A percentile compares a stretch with the other conserved stretches of the same genome.
Conservation (phyloP, 2,113 vertebrate genomes). For the Oxyruncus cristatus region DNA sequence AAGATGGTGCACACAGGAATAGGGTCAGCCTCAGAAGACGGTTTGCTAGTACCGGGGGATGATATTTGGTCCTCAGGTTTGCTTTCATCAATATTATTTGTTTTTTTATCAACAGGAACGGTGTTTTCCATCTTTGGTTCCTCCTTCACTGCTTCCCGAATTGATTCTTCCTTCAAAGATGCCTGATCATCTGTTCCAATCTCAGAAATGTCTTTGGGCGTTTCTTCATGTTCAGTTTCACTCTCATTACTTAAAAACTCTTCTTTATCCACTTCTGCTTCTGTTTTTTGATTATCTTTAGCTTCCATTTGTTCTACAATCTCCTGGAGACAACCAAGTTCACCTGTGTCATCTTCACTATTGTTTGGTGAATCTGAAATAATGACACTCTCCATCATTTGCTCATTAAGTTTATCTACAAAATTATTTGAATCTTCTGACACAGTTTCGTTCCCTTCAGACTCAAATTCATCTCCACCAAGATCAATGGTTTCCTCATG, state of each 20-base stretch:
- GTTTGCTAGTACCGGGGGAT: background rate
- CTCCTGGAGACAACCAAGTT: conserved; percentile 82
- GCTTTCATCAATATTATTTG: background rate
- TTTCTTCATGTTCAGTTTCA: conserved; percentile 57
- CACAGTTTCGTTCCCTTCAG: conserved; percentile 82
- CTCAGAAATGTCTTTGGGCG: conserved; percentile 47
- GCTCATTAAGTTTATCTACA: conserved; percentile 88
- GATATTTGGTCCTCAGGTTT: background rate
- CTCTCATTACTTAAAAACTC: conserved; percentile 57
- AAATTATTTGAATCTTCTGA: conserved; percentile 80
- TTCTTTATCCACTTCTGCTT: conserved; percentile 4
- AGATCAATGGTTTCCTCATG: conserved; percentile 92
- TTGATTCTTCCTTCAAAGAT: conserved; percentile 34
- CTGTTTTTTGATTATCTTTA: conserved; percentile 4
- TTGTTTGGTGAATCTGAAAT: conserved; percentile 96
- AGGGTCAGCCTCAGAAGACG: conserved; percentile 61
- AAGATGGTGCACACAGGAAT: conserved; percentile 96
- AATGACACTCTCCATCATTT: conserved; percentile 98
- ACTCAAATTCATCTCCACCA: conserved; percentile 80
- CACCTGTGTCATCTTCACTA: conserved; percentile 88
- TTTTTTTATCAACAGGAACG: background rate
- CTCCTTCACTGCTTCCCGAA: conserved; percentile 7
- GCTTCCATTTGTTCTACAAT: conserved; percentile 71
- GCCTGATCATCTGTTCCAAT: conserved; percentile 46
- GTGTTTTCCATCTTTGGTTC: background rate